Conservation (phyloP, 2,797 vertebrate species). For the Sebastes hubbsi region DNA sequence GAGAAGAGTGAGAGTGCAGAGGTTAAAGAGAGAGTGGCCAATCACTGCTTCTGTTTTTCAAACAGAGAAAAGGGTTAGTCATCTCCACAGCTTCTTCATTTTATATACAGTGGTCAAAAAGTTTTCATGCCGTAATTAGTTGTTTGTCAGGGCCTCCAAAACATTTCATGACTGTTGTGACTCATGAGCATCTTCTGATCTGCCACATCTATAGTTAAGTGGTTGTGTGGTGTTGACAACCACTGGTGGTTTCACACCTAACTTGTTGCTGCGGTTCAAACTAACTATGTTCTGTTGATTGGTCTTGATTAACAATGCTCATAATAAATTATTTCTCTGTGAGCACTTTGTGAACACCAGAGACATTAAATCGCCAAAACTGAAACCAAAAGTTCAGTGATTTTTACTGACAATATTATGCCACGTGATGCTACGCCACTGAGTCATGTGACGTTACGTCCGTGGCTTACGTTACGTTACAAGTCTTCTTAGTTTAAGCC, state of each 20-base stretch:
- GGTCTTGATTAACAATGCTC: not conserved
- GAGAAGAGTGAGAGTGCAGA: conserved; percentile 11
- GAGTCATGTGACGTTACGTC: not conserved
- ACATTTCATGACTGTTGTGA: not conserved
- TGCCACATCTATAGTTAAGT: too few relatives aligned
- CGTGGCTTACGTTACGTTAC: not conserved
- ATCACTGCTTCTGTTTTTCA: conserved; percentile 17
- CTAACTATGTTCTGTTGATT: not conserved
- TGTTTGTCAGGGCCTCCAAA: not conserved
- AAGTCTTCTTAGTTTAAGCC: not conserved
- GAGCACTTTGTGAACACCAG: not conserved
- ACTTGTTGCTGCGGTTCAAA: not conserved
- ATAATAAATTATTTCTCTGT: not conserved
- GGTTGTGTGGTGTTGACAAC: not conserved
- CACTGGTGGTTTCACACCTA: not conserved
- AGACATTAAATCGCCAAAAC: not conserved
- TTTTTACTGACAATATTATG: not conserved
- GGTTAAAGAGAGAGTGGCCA: conserved; percentile 1
- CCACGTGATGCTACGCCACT: not conserved
- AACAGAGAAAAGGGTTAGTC: not conserved
- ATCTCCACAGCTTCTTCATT: not conserved
- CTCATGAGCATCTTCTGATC: not conserved
- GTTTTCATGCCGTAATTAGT: accelerated
- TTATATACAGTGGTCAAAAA: not conserved
- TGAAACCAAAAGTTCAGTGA: not conserved